A percentile compares a stretch with the other conserved stretches of the same genome.
These are phyloP conservation scores for Troglohyphantes excavatus DNA, from an alignment of 2,888 invertebrate species.

Conservation along the genomic window DNA sequence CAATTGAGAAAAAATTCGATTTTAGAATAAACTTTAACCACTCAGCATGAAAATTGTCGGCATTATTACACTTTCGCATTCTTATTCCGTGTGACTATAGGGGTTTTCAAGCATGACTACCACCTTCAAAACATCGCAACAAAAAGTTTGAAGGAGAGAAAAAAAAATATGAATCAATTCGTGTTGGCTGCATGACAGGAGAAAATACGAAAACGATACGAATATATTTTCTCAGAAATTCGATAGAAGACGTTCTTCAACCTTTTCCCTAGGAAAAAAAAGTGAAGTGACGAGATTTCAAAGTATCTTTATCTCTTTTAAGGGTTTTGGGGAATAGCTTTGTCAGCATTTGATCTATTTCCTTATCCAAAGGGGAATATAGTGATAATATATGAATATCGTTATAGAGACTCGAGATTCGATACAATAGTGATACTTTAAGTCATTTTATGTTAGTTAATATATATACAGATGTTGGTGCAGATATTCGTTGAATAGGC, in stretches of 20 bases:
- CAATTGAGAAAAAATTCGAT: neutral
- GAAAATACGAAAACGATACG: constrained; percentile 44
- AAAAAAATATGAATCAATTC: constrained; percentile 9
- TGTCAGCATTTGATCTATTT: constrained; percentile 47
- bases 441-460: too few relatives aligned
- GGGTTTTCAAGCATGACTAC: constrained; percentile 24
- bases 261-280: constrained; percentile 4
- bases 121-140: constrained; percentile 8
- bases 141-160: constrained; percentile 20
- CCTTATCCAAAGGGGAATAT: neutral
- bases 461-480: too few relatives aligned
- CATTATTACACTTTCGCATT: constrained; percentile 45
- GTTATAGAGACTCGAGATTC: too few relatives aligned
- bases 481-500: too few relatives aligned
- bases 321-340: constrained; percentile 10
- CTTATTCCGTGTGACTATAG: constrained; percentile 23
- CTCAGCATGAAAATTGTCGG: constrained; percentile 32
- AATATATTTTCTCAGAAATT: constrained; percentile 35
- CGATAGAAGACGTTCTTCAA: constrained; percentile 23
- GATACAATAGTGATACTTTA: too few relatives aligned
- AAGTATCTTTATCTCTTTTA: neutral
- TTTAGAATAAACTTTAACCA: neutral
- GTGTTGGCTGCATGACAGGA: constrained; percentile 31
- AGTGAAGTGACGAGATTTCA: neutral
- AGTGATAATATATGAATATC: neutral